Evolutionary conservation across 2,888 invertebrate genomes (phyloP).

Genomic region (Pharmacophagus antenor): DNA sequence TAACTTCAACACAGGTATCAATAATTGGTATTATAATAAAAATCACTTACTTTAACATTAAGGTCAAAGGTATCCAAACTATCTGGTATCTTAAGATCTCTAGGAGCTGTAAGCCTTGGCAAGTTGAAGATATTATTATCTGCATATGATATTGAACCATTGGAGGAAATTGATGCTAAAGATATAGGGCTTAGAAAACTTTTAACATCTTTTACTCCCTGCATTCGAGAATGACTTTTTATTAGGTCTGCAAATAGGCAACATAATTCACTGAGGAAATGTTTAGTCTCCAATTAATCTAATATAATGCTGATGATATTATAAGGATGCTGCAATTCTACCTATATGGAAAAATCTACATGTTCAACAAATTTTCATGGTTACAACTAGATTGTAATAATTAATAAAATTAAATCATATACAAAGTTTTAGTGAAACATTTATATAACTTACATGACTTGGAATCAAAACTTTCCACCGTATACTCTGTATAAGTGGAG

Average conservation of each 20-base stretch:
- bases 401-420: too few species aligned
- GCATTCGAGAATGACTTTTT: conserved; percentile 39
- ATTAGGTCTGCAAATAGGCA: conserved; percentile 46
- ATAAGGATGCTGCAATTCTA: too few species aligned
- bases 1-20: neutral
- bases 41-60: conserved; percentile 33
- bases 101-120: conserved; percentile 61
- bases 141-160: conserved; percentile 53
- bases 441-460: conserved; percentile 38
- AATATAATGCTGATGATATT: too few species aligned
- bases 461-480: conserved; percentile 67
- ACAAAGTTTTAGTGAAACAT: too few species aligned
- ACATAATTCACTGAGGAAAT: neutral
- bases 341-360: too few species aligned
- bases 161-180: conserved; percentile 57
- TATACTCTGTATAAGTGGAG: conserved; percentile 58
- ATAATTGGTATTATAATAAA: neutral
- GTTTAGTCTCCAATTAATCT: neutral
- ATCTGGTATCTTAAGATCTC: conserved; percentile 66
- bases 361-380: too few species aligned
- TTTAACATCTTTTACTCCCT: conserved; percentile 46
- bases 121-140: conserved; percentile 49
- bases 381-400: too few species aligned
- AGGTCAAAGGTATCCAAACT: conserved; percentile 37
- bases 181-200: conserved; percentile 64